These are phyloP conservation scores for Saturnia pavonia DNA, from an alignment of 2,888 invertebrate genomes.

Conservation along the genomic window DNA sequence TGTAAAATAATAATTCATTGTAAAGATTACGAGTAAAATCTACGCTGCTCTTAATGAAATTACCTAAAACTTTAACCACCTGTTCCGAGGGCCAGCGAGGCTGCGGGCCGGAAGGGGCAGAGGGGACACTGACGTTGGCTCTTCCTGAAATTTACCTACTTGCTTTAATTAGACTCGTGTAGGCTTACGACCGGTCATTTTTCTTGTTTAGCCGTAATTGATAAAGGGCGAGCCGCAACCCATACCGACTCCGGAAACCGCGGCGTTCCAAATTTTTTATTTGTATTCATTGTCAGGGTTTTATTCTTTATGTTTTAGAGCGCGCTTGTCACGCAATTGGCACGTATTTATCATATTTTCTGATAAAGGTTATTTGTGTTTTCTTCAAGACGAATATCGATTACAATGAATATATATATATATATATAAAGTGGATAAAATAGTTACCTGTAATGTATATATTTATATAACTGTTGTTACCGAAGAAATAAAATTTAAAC, in stretches of 20 bases:
- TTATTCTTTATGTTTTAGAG: neutral
- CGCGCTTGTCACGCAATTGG: neutral
- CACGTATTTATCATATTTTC: neutral
- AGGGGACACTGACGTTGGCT: slow-evolving; percentile 51
- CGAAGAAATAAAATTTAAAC: neutral
- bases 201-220: slow-evolving; percentile 80
- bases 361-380: neutral
- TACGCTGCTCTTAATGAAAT: slow-evolving; percentile 65
- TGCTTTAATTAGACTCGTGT: slow-evolving; percentile 77
- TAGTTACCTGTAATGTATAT: neutral
- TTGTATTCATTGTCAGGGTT: slow-evolving; percentile 30
- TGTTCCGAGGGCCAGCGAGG: slow-evolving; percentile 52
- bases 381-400: neutral
- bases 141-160: slow-evolving; percentile 73
- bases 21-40: slow-evolving; percentile 57
- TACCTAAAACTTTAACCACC: slow-evolving; percentile 72
- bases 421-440: neutral
- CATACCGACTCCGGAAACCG: slow-evolving; percentile 52
- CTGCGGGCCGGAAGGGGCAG: slow-evolving; percentile 35
- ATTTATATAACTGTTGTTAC: neutral
- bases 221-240: slow-evolving; percentile 65
- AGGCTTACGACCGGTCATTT: slow-evolving; percentile 74
- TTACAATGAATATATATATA: neutral
- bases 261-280: slow-evolving; percentile 40
- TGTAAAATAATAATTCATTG: slow-evolving; percentile 27